phyloP scores from a whole-genome alignment of 2,888 invertebrate species.

The Hedya salicella region DNA sequence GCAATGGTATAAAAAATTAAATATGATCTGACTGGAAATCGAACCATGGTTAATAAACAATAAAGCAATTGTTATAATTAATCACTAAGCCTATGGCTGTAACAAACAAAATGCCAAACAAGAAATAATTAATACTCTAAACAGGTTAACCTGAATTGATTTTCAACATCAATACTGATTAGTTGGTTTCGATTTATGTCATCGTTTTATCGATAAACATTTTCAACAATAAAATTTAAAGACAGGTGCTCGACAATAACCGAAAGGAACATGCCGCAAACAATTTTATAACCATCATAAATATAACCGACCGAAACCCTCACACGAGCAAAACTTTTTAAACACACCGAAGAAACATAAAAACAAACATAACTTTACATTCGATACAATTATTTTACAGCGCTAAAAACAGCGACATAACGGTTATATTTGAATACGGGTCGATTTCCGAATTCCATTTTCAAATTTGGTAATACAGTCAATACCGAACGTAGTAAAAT shows the following conservation, averaged over 20 bases:
- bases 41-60: too few species aligned
- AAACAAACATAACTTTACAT: slow-evolving; percentile 51
- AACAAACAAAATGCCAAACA: neutral
- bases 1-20: neutral
- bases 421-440: slow-evolving; percentile 51
- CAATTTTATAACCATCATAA: slow-evolving; percentile 81
- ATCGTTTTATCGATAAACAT: slow-evolving; percentile 56
- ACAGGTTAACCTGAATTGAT: slow-evolving; percentile 15
- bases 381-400: slow-evolving; percentile 41
- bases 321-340: slow-evolving; percentile 65
- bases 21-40: neutral
- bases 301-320: slow-evolving; percentile 69
- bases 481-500: slow-evolving; percentile 73
- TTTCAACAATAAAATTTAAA: slow-evolving; percentile 58
- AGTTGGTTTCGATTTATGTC: slow-evolving; percentile 29
- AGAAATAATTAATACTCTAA: neutral
- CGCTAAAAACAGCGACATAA: slow-evolving; percentile 50
- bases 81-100: neutral
- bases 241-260: slow-evolving; percentile 75
- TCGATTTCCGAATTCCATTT: slow-evolving; percentile 45
- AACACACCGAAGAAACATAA: slow-evolving; percentile 63
- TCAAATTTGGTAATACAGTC: slow-evolving; percentile 45
- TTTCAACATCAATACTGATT: slow-evolving; percentile 26
- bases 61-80: too few species aligned
- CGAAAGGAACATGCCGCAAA: slow-evolving; percentile 76